phyloP scores from a whole-genome alignment of 2,113 vertebrate genomes.

The Gavialis gangeticus region DNA sequence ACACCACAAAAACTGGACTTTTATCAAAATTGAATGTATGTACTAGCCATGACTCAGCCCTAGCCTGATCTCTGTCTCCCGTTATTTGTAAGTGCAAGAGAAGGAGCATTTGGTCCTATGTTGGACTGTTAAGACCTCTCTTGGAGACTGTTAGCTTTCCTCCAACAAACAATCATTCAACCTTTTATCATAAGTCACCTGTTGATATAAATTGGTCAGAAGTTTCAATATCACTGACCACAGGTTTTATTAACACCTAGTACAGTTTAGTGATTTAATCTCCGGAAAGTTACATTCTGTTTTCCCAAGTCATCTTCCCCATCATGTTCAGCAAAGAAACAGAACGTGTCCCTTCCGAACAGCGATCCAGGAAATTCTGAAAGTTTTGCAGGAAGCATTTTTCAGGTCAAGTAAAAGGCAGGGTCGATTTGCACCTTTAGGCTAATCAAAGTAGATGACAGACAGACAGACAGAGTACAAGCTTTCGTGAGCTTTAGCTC shows the following conservation, averaged over 20 bases:
- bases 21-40: neutral
- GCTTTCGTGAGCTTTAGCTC: neutral
- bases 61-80: neutral
- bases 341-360: constrained; percentile 20
- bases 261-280: neutral
- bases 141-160: neutral
- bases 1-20: neutral
- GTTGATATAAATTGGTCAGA: neutral
- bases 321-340: neutral
- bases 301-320: neutral
- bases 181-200: neutral
- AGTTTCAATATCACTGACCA: neutral
- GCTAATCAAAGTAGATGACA: too few relatives aligned
- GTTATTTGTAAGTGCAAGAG: neutral
- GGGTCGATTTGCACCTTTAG: too few relatives aligned
- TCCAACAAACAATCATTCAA: neutral
- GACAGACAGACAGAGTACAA: too few relatives aligned
- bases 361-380: neutral
- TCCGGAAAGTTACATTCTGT: neutral
- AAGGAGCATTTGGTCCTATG: neutral
- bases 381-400: constrained; percentile 15
- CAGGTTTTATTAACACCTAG: neutral
- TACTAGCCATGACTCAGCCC: neutral
- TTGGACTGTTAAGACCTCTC: neutral
- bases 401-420: neutral